phyloP scores from a whole-genome alignment of 2,888 invertebrate genomes.

The Harpalus rubripes region DNA sequence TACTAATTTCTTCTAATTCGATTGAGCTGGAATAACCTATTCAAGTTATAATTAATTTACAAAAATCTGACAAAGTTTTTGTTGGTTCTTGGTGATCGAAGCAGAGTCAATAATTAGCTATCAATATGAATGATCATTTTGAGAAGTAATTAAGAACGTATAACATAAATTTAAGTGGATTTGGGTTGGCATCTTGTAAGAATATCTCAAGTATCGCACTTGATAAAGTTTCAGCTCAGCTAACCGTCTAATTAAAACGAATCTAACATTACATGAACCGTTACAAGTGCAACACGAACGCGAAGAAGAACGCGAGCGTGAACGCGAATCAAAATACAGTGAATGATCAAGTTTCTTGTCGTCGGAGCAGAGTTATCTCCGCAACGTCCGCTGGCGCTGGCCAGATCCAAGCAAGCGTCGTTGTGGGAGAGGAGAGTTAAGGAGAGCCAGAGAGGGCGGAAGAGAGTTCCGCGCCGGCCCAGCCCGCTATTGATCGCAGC shows the following conservation, averaged over 20 bases:
- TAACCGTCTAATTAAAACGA: conserved; percentile 47
- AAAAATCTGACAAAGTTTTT: background rate
- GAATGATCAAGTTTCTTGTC: conserved; percentile 60
- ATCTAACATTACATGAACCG: conserved; percentile 37
- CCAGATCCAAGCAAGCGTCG: conserved; percentile 42
- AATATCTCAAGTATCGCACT: conserved; percentile 41
- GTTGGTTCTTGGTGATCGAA: background rate
- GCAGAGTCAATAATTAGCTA: conserved; percentile 2
- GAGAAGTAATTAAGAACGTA: background rate
- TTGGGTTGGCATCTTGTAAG: background rate
- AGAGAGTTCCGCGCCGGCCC: conserved; percentile 59
- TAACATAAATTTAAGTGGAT: conserved; percentile 25
- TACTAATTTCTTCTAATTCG: no score
- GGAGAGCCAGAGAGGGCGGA: conserved; percentile 23
- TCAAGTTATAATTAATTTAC: background rate
- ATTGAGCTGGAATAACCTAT: no score
- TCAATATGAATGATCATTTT: background rate
- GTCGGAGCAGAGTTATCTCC: conserved; percentile 48
- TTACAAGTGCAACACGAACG: conserved; percentile 44
- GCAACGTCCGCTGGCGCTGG: conserved; percentile 49
- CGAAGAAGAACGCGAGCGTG: background rate
- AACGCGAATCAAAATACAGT: conserved; percentile 41
- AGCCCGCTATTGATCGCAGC: conserved; percentile 64
- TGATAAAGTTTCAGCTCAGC: conserved; percentile 37
- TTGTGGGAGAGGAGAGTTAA: conserved; percentile 46